Conservation (phyloP, 2,888 invertebrate species). For the Chrysolina americana region DNA sequence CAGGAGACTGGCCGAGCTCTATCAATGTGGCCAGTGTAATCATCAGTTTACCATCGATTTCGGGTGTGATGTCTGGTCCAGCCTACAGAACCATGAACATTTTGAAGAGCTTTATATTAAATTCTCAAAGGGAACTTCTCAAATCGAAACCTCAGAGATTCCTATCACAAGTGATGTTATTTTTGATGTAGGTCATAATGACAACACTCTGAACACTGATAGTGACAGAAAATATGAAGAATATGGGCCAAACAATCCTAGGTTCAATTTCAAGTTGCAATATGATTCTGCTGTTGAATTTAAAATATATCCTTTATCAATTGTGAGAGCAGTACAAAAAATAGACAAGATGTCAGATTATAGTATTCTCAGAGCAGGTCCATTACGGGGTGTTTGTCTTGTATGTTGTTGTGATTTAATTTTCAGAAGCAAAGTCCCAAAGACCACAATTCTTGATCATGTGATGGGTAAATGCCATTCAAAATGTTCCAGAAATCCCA, state of each 20-base stretch:
- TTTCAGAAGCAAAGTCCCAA: conserved; percentile 43
- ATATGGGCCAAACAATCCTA: conserved; percentile 54
- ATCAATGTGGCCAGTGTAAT: conserved; percentile 53
- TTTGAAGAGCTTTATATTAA: conserved; percentile 51
- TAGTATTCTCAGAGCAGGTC: conserved; percentile 53
- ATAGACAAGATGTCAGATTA: conserved; percentile 53
- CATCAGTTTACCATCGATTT: conserved; percentile 45
- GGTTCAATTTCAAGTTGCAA: conserved; percentile 52
- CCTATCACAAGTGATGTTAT: conserved; percentile 25
- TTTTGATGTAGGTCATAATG: neutral
- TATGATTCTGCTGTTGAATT: conserved; percentile 53
- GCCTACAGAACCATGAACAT: conserved; percentile 56
- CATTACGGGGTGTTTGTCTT: conserved; percentile 55
- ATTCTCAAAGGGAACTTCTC: conserved; percentile 40
- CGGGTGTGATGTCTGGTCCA: conserved; percentile 53
- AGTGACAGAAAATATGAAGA: conserved; percentile 42
- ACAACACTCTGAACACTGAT: conserved; percentile 41
- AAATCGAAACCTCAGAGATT: conserved; percentile 11
- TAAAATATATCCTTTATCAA: conserved; percentile 54
- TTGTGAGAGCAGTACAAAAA: conserved; percentile 49
- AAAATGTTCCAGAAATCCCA: conserved; percentile 37
- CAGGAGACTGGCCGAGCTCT: conserved; percentile 38
- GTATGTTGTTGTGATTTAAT: conserved; percentile 57
- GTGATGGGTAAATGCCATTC: conserved; percentile 58
- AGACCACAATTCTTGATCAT: conserved; percentile 54